These are phyloP conservation scores for Tenebrio molitor DNA, from an alignment of 1,140 invertebrate species.

Conservation along the genomic window DNA sequence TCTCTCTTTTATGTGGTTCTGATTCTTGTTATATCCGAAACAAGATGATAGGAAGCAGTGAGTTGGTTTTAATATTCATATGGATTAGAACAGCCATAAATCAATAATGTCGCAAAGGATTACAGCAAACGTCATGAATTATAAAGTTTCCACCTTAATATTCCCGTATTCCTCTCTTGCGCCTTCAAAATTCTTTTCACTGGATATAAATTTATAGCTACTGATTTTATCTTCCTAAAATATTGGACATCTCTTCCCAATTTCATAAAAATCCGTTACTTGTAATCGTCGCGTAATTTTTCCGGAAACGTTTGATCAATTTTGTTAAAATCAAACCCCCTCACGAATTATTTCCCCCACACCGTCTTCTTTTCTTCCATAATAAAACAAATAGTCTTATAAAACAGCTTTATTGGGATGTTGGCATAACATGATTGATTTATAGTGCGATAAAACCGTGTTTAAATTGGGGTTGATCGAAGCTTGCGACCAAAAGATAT, in stretches of 20 bases:
- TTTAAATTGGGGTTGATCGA: constrained; percentile 15
- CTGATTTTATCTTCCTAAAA: constrained; percentile 44
- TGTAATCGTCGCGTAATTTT: constrained; percentile 47
- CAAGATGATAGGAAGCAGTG: constrained; percentile 29
- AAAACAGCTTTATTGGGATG: constrained; percentile 4
- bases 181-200: constrained; percentile 45
- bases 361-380: constrained; percentile 13
- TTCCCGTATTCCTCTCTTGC: constrained; percentile 39
- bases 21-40: constrained; percentile 25
- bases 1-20: too few species aligned
- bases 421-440: constrained; percentile 4
- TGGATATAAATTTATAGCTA: constrained; percentile 47
- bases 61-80: constrained; percentile 44
- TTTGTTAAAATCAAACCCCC: background rate
- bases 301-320: constrained; percentile 22
- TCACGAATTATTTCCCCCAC: too few species aligned
- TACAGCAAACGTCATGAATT: constrained; percentile 46
- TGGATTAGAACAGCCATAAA: constrained; percentile 41
- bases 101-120: constrained; percentile 42
- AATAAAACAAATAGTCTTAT: constrained; percentile 8
- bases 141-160: constrained; percentile 45
- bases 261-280: constrained; percentile 44
- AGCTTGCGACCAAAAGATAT: constrained; percentile 10
- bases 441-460: constrained; percentile 1
- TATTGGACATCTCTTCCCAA: constrained; percentile 44